Evolutionary conservation across 2,113 vertebrate species (phyloP).

Genomic region (Passerina amoena): DNA sequence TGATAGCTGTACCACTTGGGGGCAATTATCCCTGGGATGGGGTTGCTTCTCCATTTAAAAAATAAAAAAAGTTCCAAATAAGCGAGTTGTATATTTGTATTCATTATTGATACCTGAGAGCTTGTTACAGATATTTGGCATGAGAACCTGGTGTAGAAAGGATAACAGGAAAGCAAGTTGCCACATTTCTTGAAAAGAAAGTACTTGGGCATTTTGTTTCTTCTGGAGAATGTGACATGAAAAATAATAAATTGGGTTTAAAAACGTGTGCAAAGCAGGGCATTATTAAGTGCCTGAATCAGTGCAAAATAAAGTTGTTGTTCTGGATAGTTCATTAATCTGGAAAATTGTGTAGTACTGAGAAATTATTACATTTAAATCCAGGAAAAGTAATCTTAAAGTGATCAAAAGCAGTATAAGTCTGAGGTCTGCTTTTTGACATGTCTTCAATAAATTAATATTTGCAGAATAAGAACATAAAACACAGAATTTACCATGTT

Average conservation of each 20-base stretch:
- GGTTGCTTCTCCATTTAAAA: background rate
- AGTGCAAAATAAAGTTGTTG: background rate
- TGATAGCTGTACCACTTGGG: background rate
- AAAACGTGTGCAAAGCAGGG: background rate
- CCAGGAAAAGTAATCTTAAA: background rate
- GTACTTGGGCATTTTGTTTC: background rate
- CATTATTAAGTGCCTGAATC: background rate
- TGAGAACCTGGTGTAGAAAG: background rate
- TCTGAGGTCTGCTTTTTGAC: background rate
- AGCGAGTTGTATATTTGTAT: background rate
- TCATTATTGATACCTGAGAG: background rate
- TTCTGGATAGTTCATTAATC: background rate
- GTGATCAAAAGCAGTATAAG: background rate
- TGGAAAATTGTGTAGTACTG: background rate
- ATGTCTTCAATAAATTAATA: background rate
- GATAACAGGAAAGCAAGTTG: background rate
- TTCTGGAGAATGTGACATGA: background rate
- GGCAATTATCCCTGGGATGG: background rate
- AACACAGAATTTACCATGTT: background rate
- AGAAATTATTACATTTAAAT: background rate
- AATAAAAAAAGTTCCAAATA: background rate
- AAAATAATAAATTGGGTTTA: background rate
- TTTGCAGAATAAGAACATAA: background rate
- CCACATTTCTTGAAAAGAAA: background rate
- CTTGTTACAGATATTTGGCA: background rate